Base-by-base conservation (phyloP, 1,140 invertebrate genomes). In the Carposina sasakii region DNA sequence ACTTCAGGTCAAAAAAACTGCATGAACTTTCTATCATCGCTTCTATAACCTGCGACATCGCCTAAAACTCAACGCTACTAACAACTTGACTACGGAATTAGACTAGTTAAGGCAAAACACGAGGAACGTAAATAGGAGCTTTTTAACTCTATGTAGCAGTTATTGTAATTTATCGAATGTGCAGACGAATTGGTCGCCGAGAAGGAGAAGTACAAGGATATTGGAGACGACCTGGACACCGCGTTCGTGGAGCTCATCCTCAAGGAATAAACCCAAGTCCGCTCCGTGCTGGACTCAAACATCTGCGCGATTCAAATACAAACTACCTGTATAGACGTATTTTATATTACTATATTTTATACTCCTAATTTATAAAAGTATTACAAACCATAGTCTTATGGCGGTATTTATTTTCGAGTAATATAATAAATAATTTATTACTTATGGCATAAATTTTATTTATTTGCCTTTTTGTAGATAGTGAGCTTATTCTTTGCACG, bases 121-220 rank as follows among this genome's bases (percentile, higher is more conserved):
- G n/a, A n/a, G n/a, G n/a, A n/a, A n/a, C n/a, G n/a, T n/a, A n/a
- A n/a, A n/a, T n/a, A n/a, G n/a, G n/a, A n/a, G n/a, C n/a, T n/a
- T n/a, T n/a, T n/a, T n/a, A n/a, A n/a, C n/a, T n/a, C n/a, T n/a
- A n/a, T n/a, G n/a, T n/a, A n/a, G n/a, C n/a, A n/a, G n/a, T n/a
- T n/a, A n/a, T n/a, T n/a, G n/a, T n/a, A n/a, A n/a, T n/a, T n/a
- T n/a, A 39, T 34, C 8, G 3, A 39, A 67, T 68, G 64, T 92
- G 65, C 92, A 99, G 98, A 99, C 92, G 98, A 99, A 86, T 91
- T 99, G 87, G 95, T 99, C 73, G 92, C 92, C 75, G 97, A 99
- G 87, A 99, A 99, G 91, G 97, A 99, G 89, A 97, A 97, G 85
- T 99, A 98, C 94, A 99, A 99, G 90, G 92, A 95, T 84, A 98